phyloP scores from a whole-genome alignment of 2,113 vertebrate genomes.

The Laticauda colubrina region DNA sequence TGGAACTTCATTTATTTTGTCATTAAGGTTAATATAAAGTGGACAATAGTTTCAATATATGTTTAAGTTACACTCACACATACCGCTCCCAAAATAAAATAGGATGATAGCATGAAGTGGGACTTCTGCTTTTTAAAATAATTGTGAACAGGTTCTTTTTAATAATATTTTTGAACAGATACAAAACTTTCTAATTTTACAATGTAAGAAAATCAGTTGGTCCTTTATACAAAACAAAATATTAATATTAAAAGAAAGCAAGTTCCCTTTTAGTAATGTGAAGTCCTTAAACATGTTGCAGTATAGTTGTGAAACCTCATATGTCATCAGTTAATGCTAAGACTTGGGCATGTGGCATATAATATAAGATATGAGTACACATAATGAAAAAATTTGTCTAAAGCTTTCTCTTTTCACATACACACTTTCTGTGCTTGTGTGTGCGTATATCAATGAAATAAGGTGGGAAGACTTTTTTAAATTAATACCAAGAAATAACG shows the following conservation, averaged over 20 bases:
- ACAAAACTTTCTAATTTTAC: neutral
- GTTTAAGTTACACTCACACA: neutral
- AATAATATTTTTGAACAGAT: neutral
- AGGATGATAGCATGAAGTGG: neutral
- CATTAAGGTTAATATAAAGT: neutral
- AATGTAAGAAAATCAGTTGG: neutral
- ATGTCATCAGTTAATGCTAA: neutral
- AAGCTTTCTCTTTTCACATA: neutral
- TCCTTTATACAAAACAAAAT: neutral
- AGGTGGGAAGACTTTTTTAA: neutral
- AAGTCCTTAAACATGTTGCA: neutral
- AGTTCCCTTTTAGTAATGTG: neutral
- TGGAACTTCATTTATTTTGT: neutral
- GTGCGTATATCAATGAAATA: neutral
- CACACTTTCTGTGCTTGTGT: neutral
- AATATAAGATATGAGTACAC: neutral
- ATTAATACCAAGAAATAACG: neutral
- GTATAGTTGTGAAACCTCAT: neutral
- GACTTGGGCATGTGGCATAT: neutral
- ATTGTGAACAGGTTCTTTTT: neutral
- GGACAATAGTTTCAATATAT: neutral
- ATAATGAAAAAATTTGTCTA: neutral
- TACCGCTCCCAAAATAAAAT: neutral
- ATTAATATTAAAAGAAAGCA: neutral
- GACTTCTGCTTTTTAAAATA: neutral